Percentiles rank a stretch among this genome's conserved stretches.
These are phyloP conservation scores for Hippocampus kuda DNA, from an alignment of 2,797 vertebrate genomes.

Conservation along the genomic window DNA sequence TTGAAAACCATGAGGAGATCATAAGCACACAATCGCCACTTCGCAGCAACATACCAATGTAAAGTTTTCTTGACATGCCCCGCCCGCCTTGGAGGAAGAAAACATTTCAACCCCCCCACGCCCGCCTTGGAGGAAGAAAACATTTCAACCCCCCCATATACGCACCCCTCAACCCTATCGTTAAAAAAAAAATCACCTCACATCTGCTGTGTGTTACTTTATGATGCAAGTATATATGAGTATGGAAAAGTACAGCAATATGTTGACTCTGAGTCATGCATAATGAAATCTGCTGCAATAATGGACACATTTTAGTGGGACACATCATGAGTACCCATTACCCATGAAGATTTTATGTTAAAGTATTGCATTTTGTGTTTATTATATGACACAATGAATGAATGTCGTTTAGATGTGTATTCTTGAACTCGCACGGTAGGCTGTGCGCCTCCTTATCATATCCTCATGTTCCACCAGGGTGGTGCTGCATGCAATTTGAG, in stretches of 20 bases:
- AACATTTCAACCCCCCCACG: too few species aligned
- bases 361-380: too few species aligned
- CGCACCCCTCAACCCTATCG: too few species aligned
- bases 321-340: neutral
- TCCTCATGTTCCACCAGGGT: neutral
- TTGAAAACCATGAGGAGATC: slow-evolving; percentile 24
- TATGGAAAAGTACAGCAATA: neutral
- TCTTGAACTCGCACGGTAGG: too few species aligned
- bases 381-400: too few species aligned
- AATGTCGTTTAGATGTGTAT: too few species aligned
- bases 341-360: too few species aligned
- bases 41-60: neutral
- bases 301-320: neutral
- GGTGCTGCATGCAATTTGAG: neutral
- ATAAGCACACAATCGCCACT: slow-evolving; percentile 18
- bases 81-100: too few species aligned
- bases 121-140: too few species aligned
- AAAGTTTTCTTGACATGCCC: too few species aligned
- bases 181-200: neutral
- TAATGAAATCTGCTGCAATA: neutral
- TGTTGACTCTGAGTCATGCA: neutral
- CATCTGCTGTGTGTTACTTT: neutral
- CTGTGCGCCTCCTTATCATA: too few species aligned
- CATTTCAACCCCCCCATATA: too few species aligned
- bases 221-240: neutral